A percentile compares a stretch with the other conserved stretches of the same genome.
These are phyloP conservation scores for Lycophotia porphyrea DNA, from an alignment of 2,888 invertebrate species.

Conservation along the genomic window DNA sequence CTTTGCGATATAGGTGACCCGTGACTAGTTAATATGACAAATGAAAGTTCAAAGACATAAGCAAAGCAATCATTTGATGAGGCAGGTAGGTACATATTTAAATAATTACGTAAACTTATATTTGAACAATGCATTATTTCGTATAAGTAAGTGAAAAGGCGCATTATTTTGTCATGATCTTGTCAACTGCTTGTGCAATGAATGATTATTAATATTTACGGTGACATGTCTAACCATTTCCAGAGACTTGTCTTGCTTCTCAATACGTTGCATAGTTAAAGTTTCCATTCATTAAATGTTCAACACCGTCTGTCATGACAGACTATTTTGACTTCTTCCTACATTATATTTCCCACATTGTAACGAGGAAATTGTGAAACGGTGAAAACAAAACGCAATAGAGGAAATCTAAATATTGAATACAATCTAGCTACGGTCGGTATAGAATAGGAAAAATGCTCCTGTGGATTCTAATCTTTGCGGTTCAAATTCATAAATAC, in stretches of 20 bases:
- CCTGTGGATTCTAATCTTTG: neutral
- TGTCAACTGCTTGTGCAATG: slow-evolving; percentile 21
- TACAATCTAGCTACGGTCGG: neutral
- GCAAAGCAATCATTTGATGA: neutral
- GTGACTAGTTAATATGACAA: slow-evolving; percentile 6
- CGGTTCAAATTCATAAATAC: neutral
- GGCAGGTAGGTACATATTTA: neutral
- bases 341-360: neutral
- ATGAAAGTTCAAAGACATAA: neutral
- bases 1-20: neutral
- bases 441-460: neutral
- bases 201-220: slow-evolving; percentile 24
- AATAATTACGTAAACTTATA: neutral
- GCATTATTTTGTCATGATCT: slow-evolving; percentile 25
- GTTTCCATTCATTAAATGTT: slow-evolving; percentile 2
- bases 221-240: neutral
- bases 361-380: neutral
- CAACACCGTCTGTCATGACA: neutral
- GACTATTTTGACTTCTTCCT: slow-evolving; percentile 2
- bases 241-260: neutral
- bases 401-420: neutral
- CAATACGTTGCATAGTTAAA: slow-evolving; percentile 4
- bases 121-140: slow-evolving; percentile 25
- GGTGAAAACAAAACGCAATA: neutral
- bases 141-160: neutral